A percentile compares a stretch with the other conserved stretches of the same genome.
These are phyloP conservation scores for Poeciliopsis gracilis DNA, from an alignment of 2,797 vertebrate species.

Conservation along the genomic window DNA sequence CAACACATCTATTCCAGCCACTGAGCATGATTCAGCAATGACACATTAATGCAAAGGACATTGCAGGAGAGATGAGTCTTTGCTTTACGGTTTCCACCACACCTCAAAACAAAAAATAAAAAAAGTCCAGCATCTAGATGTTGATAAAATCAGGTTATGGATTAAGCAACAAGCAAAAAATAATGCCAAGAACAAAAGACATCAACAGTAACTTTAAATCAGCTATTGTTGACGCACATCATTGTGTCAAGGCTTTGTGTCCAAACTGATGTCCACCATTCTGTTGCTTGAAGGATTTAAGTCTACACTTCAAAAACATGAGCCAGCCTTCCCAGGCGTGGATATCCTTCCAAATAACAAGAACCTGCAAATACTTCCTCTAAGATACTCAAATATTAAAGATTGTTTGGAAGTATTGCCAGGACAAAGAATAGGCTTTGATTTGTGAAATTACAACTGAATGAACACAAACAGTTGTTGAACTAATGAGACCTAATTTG, in stretches of 20 bases:
- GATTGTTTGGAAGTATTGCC: neutral
- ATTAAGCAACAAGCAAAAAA: neutral
- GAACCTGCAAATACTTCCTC: neutral
- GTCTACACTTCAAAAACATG: neutral
- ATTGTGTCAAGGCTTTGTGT: neutral
- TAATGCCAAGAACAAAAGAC: neutral
- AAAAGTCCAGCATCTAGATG: neutral
- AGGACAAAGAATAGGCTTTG: neutral
- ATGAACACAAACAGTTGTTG: too few species aligned
- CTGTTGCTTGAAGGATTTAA: neutral
- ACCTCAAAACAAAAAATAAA: neutral
- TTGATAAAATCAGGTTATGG: neutral
- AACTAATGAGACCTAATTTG: too few species aligned
- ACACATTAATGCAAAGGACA: constrained; percentile 13
- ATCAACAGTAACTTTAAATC: neutral
- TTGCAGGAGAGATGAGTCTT: constrained; percentile 14
- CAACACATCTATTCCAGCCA: constrained; percentile 32
- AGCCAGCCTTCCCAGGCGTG: neutral
- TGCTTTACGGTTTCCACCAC: neutral
- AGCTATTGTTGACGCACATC: neutral
- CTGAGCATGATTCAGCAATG: constrained; percentile 29
- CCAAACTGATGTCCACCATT: neutral
- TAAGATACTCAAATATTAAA: neutral
- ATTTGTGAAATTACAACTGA: neutral
- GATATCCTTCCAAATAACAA: neutral